Evolutionary conservation across 2,888 invertebrate species (phyloP), one percentile per base, ranked within the genome.

Genomic region (Noctua fimbriata): DNA sequence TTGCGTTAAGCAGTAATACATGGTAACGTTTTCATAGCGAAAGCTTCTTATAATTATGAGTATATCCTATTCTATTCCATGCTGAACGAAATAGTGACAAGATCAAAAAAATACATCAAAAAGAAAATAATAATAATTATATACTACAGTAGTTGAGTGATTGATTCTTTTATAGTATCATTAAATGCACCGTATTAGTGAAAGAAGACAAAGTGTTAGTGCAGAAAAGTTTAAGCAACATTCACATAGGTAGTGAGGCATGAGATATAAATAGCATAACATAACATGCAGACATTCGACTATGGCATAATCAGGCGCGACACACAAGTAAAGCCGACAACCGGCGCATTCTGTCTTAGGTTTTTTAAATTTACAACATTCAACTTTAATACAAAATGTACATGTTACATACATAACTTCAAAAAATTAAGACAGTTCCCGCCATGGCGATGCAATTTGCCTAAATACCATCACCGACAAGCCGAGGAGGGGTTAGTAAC

Each of bases 391-490:
- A 87, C 76, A 76, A 73, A 84, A 84, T 85, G 41, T 83, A 85
- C 88, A 88, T 44, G 41, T 69, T 36, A 65, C 21, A 82, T 87
- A 80, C 73, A 76, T 81, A 72, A 81, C 75, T 83, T 88, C 75
- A 78, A 80, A 78, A 86, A 90, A 88, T 83, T 83, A 93, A 94
- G 94, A 95, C 94, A 95, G 94, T 91, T 90, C 93, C 92, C 94
- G 94, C 94, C 94, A 92, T 88, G 91, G 91, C 90, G 88, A 89
- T 91, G 91, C 91, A 92, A 91, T 91, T 93, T 92, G 96, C 95
- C 95, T 95, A 96, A 92, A 94, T 96, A 96, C 95, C 93, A 91
- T 93, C 91, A 94, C 92, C 93, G 89, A 93, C 88, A 95, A 95
- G 95, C 95, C 90, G 89, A 89, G 92, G 90, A 91, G 91, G 87